Conservation (phyloP, 2,888 invertebrate species). For the Ischnura elegans region DNA sequence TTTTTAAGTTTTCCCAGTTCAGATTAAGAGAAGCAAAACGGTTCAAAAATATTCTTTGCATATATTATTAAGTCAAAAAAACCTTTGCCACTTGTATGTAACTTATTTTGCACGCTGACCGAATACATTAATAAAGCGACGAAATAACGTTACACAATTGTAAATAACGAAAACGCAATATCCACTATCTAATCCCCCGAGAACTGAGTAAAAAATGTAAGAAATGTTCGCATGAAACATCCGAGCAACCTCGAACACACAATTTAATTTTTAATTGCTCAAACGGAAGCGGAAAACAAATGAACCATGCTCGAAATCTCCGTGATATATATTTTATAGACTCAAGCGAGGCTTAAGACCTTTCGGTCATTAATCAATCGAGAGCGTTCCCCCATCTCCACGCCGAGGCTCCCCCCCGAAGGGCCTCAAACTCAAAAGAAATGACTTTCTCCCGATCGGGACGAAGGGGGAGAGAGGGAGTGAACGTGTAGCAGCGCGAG, state of each 20-base stretch:
- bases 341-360: slow-evolving; percentile 30
- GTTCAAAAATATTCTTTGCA: too few species aligned
- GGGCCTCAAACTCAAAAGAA: slow-evolving; percentile 16
- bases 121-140: too few species aligned
- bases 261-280: slow-evolving; percentile 62
- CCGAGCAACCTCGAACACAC: slow-evolving; percentile 18
- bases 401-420: not conserved
- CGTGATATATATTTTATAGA: slow-evolving; percentile 54
- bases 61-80: too few species aligned
- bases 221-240: slow-evolving; percentile 19
- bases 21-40: too few species aligned
- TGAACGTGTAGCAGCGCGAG: not conserved
- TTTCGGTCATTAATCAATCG: slow-evolving; percentile 57
- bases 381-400: slow-evolving; percentile 36
- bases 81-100: too few species aligned
- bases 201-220: too few species aligned
- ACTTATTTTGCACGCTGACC: too few species aligned
- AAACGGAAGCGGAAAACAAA: slow-evolving; percentile 65
- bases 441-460: slow-evolving; percentile 49
- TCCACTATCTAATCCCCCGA: too few species aligned
- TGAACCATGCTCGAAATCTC: slow-evolving; percentile 55
- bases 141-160: too few species aligned
- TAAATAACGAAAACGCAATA: too few species aligned
- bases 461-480: not conserved
- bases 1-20: too few species aligned